phyloP scores from a whole-genome alignment of 2,797 vertebrate species.

The Rhinoraja longicauda region DNA sequence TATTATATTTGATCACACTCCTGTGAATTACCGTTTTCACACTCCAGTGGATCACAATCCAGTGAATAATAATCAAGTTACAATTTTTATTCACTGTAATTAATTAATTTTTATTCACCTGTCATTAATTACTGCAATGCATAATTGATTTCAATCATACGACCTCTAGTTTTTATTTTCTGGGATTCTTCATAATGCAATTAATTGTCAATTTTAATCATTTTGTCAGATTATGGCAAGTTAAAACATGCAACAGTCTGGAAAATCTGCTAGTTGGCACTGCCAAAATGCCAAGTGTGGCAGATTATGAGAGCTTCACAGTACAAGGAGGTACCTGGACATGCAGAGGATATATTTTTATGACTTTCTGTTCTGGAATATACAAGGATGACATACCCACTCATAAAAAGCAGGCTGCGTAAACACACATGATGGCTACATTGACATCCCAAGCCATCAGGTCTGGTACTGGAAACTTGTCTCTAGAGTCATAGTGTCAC shows the following conservation, averaged over 20 bases:
- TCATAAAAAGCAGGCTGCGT: too few species aligned
- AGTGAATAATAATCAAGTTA: conserved; percentile 6
- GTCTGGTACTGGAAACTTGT: too few species aligned
- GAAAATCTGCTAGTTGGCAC: too few species aligned
- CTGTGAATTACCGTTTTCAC: conserved; percentile 1
- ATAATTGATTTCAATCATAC: neutral
- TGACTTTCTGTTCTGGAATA: too few species aligned
- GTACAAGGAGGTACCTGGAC: too few species aligned
- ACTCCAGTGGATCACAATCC: neutral
- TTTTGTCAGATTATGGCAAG: neutral
- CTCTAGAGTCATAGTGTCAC: too few species aligned
- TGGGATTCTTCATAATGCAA: neutral
- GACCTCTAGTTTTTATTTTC: neutral
- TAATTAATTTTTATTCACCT: conserved; percentile 33
- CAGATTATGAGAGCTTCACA: too few species aligned
- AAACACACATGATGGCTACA: too few species aligned
- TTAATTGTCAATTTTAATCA: neutral
- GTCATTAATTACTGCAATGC: neutral
- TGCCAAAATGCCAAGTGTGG: too few species aligned
- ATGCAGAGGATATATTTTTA: too few species aligned
- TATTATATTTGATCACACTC: conserved; percentile 30
- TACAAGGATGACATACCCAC: too few species aligned
- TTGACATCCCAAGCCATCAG: too few species aligned
- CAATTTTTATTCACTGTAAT: conserved; percentile 25
- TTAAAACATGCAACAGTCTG: neutral